A percentile compares a stretch with the other conserved stretches of the same genome.
phyloP scores from a whole-genome alignment of 2,797 vertebrate species.

The Acrocephalus scirpaceus region DNA sequence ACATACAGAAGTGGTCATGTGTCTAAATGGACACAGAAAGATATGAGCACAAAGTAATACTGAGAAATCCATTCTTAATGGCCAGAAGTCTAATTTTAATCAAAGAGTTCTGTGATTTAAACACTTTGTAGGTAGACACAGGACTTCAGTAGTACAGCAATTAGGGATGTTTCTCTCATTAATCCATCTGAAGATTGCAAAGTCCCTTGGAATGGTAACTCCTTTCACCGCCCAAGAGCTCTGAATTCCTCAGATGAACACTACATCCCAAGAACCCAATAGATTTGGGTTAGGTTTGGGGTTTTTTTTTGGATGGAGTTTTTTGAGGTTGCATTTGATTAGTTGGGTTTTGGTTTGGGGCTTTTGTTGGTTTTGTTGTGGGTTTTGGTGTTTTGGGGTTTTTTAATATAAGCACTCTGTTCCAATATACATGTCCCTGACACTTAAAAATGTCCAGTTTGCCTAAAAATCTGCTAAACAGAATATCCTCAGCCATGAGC shows the following conservation, averaged over 20 bases:
- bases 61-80: background rate
- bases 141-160: background rate
- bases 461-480: background rate
- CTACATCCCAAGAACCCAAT: background rate
- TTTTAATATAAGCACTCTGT: background rate
- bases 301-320: accelerated
- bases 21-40: background rate
- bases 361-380: background rate
- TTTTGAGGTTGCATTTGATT: background rate
- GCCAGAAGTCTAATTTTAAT: background rate
- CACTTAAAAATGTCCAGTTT: background rate
- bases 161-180: background rate
- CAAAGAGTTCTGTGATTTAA: background rate
- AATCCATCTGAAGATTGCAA: background rate
- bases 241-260: background rate
- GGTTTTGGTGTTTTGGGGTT: background rate
- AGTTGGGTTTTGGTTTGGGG: background rate
- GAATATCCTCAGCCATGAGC: background rate
- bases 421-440: background rate
- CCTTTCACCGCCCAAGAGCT: background rate
- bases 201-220: accelerated
- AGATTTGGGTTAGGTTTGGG: accelerated
- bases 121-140: accelerated
- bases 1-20: background rate
- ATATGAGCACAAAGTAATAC: background rate